Evolutionary conservation across 2,888 invertebrate genomes (phyloP).

Genomic region (Nematopogon swammerdamellus): DNA sequence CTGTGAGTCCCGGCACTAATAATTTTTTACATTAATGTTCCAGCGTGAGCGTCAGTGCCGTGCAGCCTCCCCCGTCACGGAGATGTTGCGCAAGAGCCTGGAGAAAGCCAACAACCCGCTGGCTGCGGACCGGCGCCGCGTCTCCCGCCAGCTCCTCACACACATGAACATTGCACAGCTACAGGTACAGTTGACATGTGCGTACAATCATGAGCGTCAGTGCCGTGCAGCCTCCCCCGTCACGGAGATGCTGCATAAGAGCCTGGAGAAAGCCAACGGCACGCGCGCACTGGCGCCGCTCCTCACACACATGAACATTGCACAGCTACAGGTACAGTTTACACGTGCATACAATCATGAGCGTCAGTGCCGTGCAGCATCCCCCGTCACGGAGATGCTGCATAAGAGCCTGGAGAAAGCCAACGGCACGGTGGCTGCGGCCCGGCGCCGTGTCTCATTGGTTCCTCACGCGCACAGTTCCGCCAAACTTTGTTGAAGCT

Average conservation of each 20-base stretch:
- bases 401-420: slow-evolving; percentile 77
- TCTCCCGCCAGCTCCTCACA: slow-evolving; percentile 81
- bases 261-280: slow-evolving; percentile 78
- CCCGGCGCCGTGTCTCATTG: slow-evolving; percentile 72
- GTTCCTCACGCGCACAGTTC: slow-evolving; percentile 5
- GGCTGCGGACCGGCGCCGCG: slow-evolving; percentile 76
- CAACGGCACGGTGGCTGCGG: slow-evolving; percentile 77
- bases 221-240: slow-evolving; percentile 75
- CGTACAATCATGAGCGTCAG: slow-evolving; percentile 50
- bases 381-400: slow-evolving; percentile 85
- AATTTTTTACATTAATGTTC: too few species aligned
- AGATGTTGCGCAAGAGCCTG: slow-evolving; percentile 78
- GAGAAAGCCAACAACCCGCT: slow-evolving; percentile 81
- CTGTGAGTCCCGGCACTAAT: too few species aligned
- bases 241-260: slow-evolving; percentile 79
- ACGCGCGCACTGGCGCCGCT: slow-evolving; percentile 78
- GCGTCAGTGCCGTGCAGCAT: slow-evolving; percentile 67
- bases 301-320: slow-evolving; percentile 89
- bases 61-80: slow-evolving; percentile 78
- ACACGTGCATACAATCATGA: slow-evolving; percentile 29
- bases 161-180: slow-evolving; percentile 93
- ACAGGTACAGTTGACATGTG: slow-evolving; percentile 37
- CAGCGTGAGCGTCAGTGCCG: slow-evolving; percentile 60
- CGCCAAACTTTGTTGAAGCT: too few species aligned
- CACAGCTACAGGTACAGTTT: slow-evolving; percentile 67